These are phyloP conservation scores for Sapajus apella DNA, from an alignment of 2,113 vertebrate genomes.

Conservation along the genomic window DNA sequence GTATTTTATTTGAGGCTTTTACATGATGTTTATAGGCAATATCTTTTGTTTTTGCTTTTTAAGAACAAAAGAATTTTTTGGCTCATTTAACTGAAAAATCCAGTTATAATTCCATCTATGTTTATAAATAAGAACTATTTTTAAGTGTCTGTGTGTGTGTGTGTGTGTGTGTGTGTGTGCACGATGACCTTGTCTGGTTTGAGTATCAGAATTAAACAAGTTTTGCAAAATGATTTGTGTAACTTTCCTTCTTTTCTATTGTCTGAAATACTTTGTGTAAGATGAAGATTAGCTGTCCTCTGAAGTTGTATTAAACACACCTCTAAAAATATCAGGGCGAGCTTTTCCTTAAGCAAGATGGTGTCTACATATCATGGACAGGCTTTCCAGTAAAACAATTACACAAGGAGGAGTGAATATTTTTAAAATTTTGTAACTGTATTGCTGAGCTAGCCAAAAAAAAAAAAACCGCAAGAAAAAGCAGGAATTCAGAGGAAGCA, in stretches of 20 bases:
- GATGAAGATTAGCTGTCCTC: slow-evolving; percentile 7
- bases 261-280: background rate
- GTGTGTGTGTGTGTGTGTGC: background rate
- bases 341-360: background rate
- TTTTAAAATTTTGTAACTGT: slow-evolving; percentile 37
- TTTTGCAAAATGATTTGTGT: background rate
- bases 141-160: background rate
- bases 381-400: background rate
- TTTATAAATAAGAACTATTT: background rate
- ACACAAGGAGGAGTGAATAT: background rate
- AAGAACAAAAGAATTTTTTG: background rate
- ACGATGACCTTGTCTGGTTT: background rate
- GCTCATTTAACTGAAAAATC: background rate
- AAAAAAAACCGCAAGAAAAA: background rate
- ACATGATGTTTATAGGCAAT: background rate
- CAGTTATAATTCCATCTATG: background rate
- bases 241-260: background rate
- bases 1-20: background rate
- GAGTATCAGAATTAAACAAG: background rate
- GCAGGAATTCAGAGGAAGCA: background rate
- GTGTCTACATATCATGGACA: background rate
- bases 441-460: background rate
- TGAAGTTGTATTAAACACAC: slow-evolving; percentile 19
- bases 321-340: slow-evolving; percentile 31
- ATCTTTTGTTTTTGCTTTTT: background rate